A percentile compares a stretch with the other conserved stretches of the same genome.
phyloP scores from a whole-genome alignment of 1,140 invertebrate genomes.

The Trichonephila clavata region DNA sequence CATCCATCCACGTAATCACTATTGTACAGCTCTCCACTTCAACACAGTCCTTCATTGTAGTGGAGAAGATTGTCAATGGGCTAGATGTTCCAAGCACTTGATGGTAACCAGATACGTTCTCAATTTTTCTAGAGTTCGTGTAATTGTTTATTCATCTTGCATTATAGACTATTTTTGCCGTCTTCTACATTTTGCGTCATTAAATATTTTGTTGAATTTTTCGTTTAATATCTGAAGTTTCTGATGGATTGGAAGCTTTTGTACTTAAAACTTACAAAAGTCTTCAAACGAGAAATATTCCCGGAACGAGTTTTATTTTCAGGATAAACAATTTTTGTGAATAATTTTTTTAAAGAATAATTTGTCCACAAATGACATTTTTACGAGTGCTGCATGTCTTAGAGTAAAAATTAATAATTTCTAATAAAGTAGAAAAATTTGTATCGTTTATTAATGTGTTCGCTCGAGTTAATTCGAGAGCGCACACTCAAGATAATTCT shows the following conservation, averaged over 20 bases:
- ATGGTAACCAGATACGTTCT: background rate
- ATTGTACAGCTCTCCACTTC: background rate
- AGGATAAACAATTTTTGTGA: too few species aligned
- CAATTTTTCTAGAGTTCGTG: constrained; percentile 6
- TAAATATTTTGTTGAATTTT: background rate
- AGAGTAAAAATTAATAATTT: too few species aligned
- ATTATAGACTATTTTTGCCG: background rate
- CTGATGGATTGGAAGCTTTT: background rate
- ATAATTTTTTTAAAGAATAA: too few species aligned
- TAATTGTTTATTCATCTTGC: constrained; percentile 33
- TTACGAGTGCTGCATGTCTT: too few species aligned
- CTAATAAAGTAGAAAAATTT: too few species aligned
- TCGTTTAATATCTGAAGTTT: background rate
- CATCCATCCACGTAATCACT: constrained; percentile 22
- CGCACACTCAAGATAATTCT: too few species aligned
- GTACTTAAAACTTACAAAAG: background rate
- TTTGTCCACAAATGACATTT: too few species aligned
- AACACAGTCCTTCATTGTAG: background rate
- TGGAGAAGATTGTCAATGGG: constrained; percentile 1
- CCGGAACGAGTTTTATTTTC: too few species aligned
- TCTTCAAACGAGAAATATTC: background rate
- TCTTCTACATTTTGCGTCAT: background rate
- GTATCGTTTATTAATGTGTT: too few species aligned
- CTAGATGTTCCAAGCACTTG: background rate
- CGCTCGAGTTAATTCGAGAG: too few species aligned